Percentiles rank a stretch among this genome's conserved stretches.
Conservation (phyloP, 2,888 invertebrate genomes). For the Idaea biselata region DNA sequence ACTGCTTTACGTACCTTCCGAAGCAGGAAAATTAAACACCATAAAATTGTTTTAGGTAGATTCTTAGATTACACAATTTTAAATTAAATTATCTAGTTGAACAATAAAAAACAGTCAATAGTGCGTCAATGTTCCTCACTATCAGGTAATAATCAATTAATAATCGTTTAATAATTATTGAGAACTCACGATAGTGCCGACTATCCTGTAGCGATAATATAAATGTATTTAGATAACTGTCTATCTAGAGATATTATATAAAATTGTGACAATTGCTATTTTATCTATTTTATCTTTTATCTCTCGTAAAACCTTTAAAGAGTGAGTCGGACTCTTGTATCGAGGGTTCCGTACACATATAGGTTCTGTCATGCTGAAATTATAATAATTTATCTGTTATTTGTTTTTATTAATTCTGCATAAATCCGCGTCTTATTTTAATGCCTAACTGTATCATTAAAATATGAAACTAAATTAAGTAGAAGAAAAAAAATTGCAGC, state of each 20-base stretch:
- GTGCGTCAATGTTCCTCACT: constrained; percentile 28
- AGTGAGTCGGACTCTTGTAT: not conserved
- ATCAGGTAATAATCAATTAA: constrained; percentile 24
- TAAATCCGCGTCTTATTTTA: too few relatives aligned
- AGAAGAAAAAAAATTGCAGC: too few relatives aligned
- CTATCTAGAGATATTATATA: not conserved
- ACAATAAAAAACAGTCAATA: constrained; percentile 31
- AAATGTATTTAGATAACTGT: constrained; percentile 30
- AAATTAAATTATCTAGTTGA: constrained; percentile 29
- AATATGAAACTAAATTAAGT: too few relatives aligned
- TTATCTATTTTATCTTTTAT: too few relatives aligned
- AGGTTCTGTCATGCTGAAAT: not conserved
- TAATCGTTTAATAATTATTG: constrained; percentile 30
- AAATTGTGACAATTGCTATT: not conserved
- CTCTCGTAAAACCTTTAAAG: not conserved
- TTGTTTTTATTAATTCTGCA: too few relatives aligned
- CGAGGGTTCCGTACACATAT: not conserved
- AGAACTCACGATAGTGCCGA: not conserved
- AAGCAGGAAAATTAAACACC: too few relatives aligned
- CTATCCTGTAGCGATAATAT: not conserved
- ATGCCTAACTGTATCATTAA: too few relatives aligned
- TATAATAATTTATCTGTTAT: too few relatives aligned
- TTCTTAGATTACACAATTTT: not conserved
- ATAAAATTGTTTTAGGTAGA: too few relatives aligned
- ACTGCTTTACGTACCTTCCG: too few relatives aligned